Evolutionary conservation across 1,140 invertebrate genomes (phyloP), one percentile per base, ranked within the genome.

Genomic region (Ptiloglossa arizonensis): DNA sequence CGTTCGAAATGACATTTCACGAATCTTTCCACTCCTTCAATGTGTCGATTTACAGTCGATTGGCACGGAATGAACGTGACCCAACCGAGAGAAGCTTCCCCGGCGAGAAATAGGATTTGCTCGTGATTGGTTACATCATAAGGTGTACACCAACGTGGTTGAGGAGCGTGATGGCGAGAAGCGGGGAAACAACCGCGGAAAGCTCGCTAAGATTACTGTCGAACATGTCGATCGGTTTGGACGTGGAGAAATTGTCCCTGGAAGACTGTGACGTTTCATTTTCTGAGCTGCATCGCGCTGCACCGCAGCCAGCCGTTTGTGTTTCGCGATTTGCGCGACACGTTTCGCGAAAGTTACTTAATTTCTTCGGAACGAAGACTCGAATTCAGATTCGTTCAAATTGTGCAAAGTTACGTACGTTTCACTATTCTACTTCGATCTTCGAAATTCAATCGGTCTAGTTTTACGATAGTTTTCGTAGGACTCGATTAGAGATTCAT

Each of bases 261-360:
- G 74, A 73, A 83, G 57, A 73, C 56, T 82, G 68, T 83, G 81
- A 83, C 81, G 74, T 82, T 82, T 83, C 80, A 83, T 83, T 82
- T 83, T 83, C 80, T 71, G 56, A 72, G 57, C 68, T 72, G 80
- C 74, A 68, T 50, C n/a, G 63, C 50, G 48, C 35, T 50, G 41
- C 41, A n/a, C 19, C 11, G 24, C 48, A 32, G 4, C 48, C 44
- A n/a, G 69, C 44, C 56, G 78, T 82, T 82, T 73, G 63, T 83
- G 82, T 82, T 83, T 68, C 24, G 24, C 24, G 52, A 41, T 78
- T n/a, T 41, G 19, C 32, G 6, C 24, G 46, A 24, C 29, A 17
- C 73, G 63, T 54, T 73, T 82, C 24, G 35, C 24, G 44, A 5
- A 41, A 62, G 29, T 71, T 66, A 46, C 50, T 60, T 81, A 59